Evolutionary conservation across 2,888 invertebrate species (phyloP).

Genomic region (Aethes cnicana): DNA sequence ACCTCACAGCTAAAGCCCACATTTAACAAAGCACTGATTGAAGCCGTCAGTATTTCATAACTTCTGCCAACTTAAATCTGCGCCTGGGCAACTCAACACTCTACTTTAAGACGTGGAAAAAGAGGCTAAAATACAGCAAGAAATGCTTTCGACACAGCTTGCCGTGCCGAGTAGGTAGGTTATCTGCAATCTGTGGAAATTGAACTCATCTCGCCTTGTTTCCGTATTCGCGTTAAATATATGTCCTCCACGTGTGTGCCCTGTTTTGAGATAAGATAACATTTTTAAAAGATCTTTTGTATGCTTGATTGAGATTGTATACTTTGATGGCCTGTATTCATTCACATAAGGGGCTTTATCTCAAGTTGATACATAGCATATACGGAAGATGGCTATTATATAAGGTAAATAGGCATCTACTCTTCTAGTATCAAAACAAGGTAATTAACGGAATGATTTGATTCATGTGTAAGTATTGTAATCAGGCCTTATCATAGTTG

Average conservation of each 20-base stretch:
- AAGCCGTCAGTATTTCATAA: conserved; percentile 51
- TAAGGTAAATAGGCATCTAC: no score
- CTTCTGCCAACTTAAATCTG: conserved; percentile 37
- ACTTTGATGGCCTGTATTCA: no score
- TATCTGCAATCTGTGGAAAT: conserved; percentile 51
- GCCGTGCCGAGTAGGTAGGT: conserved; percentile 35
- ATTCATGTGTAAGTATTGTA: no score
- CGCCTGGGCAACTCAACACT: background rate
- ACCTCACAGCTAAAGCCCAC: conserved; percentile 43
- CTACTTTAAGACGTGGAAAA: background rate
- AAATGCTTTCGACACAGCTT: background rate
- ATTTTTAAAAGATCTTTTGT: no score
- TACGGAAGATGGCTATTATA: no score
- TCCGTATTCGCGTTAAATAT: conserved; percentile 18
- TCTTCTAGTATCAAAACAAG: no score
- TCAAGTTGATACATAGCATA: no score
- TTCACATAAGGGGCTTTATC: no score
- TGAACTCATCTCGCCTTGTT: conserved; percentile 38
- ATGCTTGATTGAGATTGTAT: no score
- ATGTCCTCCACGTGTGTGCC: background rate
- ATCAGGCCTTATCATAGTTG: no score
- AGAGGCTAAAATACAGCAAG: conserved; percentile 4
- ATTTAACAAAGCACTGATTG: conserved; percentile 50
- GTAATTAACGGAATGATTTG: no score
- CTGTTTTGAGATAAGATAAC: conserved; percentile 1